Percentiles rank a stretch among this genome's conserved stretches.
Conservation (phyloP, 2,113 vertebrate species). For the Elephantulus edwardii region DNA sequence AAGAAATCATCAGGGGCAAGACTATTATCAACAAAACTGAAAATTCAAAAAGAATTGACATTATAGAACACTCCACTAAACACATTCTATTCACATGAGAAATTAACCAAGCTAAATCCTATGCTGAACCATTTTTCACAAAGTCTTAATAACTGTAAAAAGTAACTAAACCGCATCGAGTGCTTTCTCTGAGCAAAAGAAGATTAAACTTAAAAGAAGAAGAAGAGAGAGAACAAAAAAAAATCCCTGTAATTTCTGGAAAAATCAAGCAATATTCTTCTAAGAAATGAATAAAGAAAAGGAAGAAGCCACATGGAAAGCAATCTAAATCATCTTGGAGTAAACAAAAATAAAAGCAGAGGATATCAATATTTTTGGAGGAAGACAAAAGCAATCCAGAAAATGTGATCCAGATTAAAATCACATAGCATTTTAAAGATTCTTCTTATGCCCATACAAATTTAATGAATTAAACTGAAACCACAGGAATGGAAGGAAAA, state of each 20-base stretch:
- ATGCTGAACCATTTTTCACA: not conserved
- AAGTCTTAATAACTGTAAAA: not conserved
- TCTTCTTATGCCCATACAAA: not conserved
- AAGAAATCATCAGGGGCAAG: not conserved
- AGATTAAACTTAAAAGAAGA: not conserved
- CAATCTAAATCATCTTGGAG: not conserved
- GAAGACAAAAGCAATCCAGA: not conserved
- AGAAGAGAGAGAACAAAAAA: not conserved
- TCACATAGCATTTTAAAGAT: not conserved
- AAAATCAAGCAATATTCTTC: not conserved
- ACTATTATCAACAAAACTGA: not conserved
- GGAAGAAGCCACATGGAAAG: not conserved
- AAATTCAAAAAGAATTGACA: no score
- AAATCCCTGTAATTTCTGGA: not conserved
- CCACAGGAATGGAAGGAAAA: not conserved
- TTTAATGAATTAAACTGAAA: not conserved
- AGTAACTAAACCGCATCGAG: not conserved
- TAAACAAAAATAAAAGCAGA: conserved; percentile 19
- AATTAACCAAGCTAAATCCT: not conserved
- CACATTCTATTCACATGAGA: not conserved
- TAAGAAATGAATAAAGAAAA: not conserved
- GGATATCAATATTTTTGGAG: not conserved
- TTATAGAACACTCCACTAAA: not conserved
- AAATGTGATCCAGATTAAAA: not conserved
- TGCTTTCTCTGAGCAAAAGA: not conserved